Evolutionary conservation across 2,888 invertebrate genomes (phyloP).

Genomic region (Nysson spinosus): DNA sequence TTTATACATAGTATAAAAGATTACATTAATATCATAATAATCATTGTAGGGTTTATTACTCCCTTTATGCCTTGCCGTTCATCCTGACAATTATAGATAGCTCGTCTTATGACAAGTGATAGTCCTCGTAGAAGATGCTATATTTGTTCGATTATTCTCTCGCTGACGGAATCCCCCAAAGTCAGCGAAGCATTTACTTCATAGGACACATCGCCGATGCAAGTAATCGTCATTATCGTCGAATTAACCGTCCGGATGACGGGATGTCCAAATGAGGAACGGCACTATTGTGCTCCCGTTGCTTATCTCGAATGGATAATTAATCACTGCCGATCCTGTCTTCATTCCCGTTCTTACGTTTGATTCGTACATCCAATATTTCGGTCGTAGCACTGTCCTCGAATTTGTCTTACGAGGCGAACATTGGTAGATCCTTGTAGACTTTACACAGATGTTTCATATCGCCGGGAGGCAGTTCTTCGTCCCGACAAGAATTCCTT

Average conservation of each 20-base stretch:
- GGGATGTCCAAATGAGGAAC: background rate
- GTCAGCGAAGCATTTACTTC: background rate
- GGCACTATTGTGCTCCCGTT: background rate
- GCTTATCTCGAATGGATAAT: conserved; percentile 1
- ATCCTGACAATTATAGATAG: too few relatives aligned
- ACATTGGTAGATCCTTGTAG: too few relatives aligned
- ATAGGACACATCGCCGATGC: background rate
- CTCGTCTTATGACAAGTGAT: too few relatives aligned
- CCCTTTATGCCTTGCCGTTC: too few relatives aligned
- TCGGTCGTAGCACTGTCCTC: too few relatives aligned
- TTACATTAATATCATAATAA: too few relatives aligned
- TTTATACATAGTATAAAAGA: too few relatives aligned
- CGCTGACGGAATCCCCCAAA: too few relatives aligned
- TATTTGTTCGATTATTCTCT: background rate
- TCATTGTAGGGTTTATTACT: too few relatives aligned
- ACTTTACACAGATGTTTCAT: background rate
- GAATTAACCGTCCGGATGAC: conserved; percentile 2
- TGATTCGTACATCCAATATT: too few relatives aligned
- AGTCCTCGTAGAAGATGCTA: too few relatives aligned
- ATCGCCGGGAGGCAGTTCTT: conserved; percentile 12
- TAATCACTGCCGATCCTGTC: conserved; percentile 4
- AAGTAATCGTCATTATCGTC: conserved; percentile 1
- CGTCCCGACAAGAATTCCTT: conserved; percentile 37
- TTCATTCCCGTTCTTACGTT: background rate
- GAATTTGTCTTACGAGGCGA: background rate